These are phyloP conservation scores for Solenodon paradoxus DNA, from an alignment of 2,113 vertebrate genomes.

Conservation along the genomic window DNA sequence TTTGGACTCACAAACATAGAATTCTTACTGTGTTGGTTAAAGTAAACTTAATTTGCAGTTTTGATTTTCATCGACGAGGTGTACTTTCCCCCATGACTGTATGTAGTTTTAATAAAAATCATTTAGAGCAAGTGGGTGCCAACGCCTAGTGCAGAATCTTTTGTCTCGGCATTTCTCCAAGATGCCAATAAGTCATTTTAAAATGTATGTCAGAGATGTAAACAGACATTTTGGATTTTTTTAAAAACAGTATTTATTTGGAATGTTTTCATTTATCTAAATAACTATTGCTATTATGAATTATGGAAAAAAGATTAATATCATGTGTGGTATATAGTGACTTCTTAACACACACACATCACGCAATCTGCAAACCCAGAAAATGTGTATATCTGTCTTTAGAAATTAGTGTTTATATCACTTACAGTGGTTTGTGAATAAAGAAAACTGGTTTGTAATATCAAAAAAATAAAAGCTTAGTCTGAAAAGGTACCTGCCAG, in stretches of 20 bases:
- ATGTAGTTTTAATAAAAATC: constrained; percentile 82
- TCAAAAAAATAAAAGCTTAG: constrained; percentile 91
- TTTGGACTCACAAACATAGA: constrained; percentile 82
- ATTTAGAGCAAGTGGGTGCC: constrained; percentile 78
- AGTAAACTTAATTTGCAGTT: constrained; percentile 83
- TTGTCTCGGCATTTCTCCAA: constrained; percentile 80
- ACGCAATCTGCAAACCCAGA: constrained; percentile 85
- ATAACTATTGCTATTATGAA: constrained; percentile 89
- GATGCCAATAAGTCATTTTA: constrained; percentile 84
- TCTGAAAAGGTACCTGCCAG: constrained; percentile 84
- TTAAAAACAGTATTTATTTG: constrained; percentile 87
- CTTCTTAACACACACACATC: constrained; percentile 83
- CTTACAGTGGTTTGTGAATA: constrained; percentile 91
- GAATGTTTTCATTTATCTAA: constrained; percentile 91
- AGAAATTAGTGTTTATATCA: constrained; percentile 93
- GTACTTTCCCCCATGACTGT: constrained; percentile 80
- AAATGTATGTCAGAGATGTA: constrained; percentile 89
- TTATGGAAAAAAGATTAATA: constrained; percentile 86
- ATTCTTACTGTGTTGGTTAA: constrained; percentile 78
- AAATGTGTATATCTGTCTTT: constrained; percentile 91
- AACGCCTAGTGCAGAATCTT: constrained; percentile 79
- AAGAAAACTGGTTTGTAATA: constrained; percentile 92
- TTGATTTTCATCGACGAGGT: constrained; percentile 81
- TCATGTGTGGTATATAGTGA: constrained; percentile 88
- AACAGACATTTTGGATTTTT: constrained; percentile 86